Evolutionary conservation across 2,888 invertebrate species (phyloP).

Genomic region (Lithosia quadra): DNA sequence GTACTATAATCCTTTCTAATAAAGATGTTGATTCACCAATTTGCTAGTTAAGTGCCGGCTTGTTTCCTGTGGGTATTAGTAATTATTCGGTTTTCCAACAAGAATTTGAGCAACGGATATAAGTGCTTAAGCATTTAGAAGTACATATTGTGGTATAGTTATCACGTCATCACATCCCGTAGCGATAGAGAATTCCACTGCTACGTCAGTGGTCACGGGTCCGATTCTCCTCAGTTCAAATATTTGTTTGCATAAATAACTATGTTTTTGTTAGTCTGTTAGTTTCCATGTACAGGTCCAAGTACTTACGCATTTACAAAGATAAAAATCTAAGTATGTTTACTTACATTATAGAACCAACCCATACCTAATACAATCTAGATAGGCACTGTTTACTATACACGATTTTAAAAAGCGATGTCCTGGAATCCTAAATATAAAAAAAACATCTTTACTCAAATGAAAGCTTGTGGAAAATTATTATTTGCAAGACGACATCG

Average conservation of each 20-base stretch:
- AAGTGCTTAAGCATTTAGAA: not conserved
- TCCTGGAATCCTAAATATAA: not conserved
- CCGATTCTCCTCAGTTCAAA: not conserved
- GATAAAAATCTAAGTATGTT: too few species aligned
- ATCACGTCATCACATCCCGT: too few species aligned
- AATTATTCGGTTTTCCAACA: not conserved
- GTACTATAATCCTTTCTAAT: slow-evolving; percentile 45
- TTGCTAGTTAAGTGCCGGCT: slow-evolving; percentile 2
- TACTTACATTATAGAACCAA: not conserved
- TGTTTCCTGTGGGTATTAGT: slow-evolving; percentile 6
- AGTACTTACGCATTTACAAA: too few species aligned
- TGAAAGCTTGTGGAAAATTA: not conserved
- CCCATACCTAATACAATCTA: not conserved
- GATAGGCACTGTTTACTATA: not conserved
- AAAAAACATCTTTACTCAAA: not conserved
- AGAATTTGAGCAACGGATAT: not conserved
- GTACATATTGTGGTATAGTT: not conserved
- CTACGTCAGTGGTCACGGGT: not conserved
- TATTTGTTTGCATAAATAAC: not conserved
- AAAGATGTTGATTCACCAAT: slow-evolving; percentile 43
- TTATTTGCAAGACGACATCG: not conserved
- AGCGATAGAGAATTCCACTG: not conserved
- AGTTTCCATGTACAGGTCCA: too few species aligned
- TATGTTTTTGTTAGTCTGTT: not conserved
- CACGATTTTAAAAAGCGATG: not conserved